phyloP scores from a whole-genome alignment of 2,113 vertebrate genomes.

The Bambusicola thoracicus region DNA sequence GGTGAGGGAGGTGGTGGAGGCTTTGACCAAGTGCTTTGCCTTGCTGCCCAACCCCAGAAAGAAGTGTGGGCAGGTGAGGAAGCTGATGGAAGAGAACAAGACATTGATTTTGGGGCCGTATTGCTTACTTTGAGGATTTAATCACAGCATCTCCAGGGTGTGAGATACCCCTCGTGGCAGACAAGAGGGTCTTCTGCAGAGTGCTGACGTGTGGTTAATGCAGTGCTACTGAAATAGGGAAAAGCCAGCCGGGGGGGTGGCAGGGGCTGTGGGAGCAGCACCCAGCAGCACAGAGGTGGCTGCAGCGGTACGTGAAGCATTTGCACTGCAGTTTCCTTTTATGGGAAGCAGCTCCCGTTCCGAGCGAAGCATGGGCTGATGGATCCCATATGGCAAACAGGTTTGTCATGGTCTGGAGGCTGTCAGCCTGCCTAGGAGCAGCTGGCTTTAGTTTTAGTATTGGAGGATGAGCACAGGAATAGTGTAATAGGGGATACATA shows the following conservation, averaged over 20 bases:
- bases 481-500: background rate
- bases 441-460: accelerated
- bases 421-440: background rate
- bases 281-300: background rate
- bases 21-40: background rate
- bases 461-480: background rate
- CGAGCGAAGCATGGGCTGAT: background rate
- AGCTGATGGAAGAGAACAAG: background rate
- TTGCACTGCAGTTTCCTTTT: background rate
- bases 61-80: background rate
- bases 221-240: background rate
- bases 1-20: background rate
- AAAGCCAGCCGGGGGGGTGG: background rate
- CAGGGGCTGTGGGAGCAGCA: background rate
- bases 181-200: background rate
- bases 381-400: background rate
- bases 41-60: background rate
- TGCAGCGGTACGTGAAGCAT: background rate
- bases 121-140: background rate
- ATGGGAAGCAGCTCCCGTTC: constrained; percentile 2
- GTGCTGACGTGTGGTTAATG: background rate
- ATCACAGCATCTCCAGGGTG: background rate
- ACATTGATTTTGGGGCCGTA: background rate
- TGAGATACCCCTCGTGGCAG: background rate
- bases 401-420: background rate